phyloP scores from a whole-genome alignment of 92 coral and sea anemone species.

The Bergia sp. region DNA sequence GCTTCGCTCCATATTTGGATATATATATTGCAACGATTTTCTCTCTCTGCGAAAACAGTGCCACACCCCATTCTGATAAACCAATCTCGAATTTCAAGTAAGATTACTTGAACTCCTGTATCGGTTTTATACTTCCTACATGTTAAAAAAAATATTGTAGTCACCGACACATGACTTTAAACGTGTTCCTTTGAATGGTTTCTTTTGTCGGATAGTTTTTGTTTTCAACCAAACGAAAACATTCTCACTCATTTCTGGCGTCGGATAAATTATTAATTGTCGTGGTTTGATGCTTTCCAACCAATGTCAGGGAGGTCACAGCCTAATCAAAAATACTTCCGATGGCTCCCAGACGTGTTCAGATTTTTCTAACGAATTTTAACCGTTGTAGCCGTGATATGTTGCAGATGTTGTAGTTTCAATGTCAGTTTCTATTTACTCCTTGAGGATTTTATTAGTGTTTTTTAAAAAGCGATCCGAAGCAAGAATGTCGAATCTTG shows the following conservation, averaged over 20 bases:
- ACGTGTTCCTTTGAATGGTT: no score
- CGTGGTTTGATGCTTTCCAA: background rate
- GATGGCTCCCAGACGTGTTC: background rate
- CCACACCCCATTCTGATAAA: background rate
- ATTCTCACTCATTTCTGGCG: background rate
- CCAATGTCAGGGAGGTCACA: background rate
- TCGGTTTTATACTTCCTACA: background rate
- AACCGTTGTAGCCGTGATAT: background rate
- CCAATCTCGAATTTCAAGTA: background rate
- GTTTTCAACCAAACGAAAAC: background rate
- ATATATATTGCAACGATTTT: background rate
- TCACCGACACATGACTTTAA: background rate
- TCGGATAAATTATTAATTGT: background rate
- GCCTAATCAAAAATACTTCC: background rate
- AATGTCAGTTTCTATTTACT: no score
- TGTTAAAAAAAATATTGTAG: background rate
- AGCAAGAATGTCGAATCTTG: background rate
- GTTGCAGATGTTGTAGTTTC: background rate
- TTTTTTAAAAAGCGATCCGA: background rate
- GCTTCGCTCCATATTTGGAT: background rate
- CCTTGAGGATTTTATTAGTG: no score
- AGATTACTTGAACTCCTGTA: background rate
- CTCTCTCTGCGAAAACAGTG: background rate
- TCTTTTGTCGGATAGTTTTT: background rate
- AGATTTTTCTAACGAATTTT: background rate